Percentiles rank a stretch among this genome's conserved stretches.
Conservation (phyloP, 2,797 vertebrate species). For the Coilia nasus region DNA sequence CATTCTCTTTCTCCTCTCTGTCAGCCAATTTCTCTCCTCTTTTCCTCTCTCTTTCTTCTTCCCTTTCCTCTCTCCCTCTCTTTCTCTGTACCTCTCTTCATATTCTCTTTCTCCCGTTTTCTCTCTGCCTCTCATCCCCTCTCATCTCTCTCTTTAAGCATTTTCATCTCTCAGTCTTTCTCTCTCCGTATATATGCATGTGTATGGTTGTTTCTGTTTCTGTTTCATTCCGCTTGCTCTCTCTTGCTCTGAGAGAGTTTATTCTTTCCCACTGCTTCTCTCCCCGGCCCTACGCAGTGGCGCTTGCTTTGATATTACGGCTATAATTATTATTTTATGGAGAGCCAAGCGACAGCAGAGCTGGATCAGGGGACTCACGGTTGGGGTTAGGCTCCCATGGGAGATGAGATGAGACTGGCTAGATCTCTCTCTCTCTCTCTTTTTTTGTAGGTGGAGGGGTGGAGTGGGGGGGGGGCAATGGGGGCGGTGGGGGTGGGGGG, state of each 20-base stretch:
- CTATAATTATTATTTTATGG: slow-evolving; percentile 56
- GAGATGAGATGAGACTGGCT: background rate
- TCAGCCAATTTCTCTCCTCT: no score
- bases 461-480: slow-evolving; percentile 25
- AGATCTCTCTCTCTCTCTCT: background rate
- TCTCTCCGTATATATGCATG: no score
- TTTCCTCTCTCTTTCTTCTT: no score
- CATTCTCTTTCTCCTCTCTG: no score
- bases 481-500: slow-evolving; percentile 40
- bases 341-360: slow-evolving; percentile 45
- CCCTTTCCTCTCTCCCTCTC: no score
- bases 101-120: background rate
- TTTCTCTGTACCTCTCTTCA: background rate
- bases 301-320: slow-evolving; percentile 50
- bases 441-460: no score
- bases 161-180: background rate
- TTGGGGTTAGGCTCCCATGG: slow-evolving; percentile 32
- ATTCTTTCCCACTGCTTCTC: background rate
- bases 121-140: background rate
- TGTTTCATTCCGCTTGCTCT: background rate
- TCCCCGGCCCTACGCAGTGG: slow-evolving; percentile 18
- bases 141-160: background rate
- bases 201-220: background rate
- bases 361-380: slow-evolving; percentile 39
- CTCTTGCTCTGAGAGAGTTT: background rate